phyloP scores from a whole-genome alignment of 2,888 invertebrate species.

The Leptarthrus brevirostris region DNA sequence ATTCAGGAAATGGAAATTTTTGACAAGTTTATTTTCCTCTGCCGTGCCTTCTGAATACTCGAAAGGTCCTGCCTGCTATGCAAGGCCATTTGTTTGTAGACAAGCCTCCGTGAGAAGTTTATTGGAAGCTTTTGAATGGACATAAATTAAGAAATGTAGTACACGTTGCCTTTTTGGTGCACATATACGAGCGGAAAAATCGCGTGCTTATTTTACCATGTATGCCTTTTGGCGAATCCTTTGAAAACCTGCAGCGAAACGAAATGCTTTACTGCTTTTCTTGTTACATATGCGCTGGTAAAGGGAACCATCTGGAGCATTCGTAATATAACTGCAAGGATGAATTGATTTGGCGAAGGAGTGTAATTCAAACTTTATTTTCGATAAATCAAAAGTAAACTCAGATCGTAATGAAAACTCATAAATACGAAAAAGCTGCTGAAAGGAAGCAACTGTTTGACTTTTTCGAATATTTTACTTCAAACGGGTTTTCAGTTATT shows the following conservation, averaged over 20 bases:
- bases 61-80: background rate
- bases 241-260: background rate
- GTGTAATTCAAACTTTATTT: too few species aligned
- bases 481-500: too few species aligned
- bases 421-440: too few species aligned
- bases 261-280: background rate
- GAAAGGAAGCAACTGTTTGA: too few species aligned
- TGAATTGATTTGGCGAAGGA: too few species aligned
- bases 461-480: too few species aligned
- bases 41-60: background rate
- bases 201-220: background rate
- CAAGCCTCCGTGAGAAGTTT: background rate
- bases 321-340: too few species aligned
- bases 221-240: background rate
- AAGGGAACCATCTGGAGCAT: background rate
- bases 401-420: too few species aligned
- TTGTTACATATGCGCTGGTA: background rate
- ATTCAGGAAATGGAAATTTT: slow-evolving; percentile 41
- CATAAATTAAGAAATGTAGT: slow-evolving; percentile 34
- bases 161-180: slow-evolving; percentile 12
- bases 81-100: background rate
- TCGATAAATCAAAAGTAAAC: too few species aligned
- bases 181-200: slow-evolving; percentile 11
- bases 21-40: slow-evolving; percentile 27
- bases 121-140: background rate